Evolutionary conservation across 2,888 invertebrate species (phyloP).

Genomic region (Onthophagus sagittarius): DNA sequence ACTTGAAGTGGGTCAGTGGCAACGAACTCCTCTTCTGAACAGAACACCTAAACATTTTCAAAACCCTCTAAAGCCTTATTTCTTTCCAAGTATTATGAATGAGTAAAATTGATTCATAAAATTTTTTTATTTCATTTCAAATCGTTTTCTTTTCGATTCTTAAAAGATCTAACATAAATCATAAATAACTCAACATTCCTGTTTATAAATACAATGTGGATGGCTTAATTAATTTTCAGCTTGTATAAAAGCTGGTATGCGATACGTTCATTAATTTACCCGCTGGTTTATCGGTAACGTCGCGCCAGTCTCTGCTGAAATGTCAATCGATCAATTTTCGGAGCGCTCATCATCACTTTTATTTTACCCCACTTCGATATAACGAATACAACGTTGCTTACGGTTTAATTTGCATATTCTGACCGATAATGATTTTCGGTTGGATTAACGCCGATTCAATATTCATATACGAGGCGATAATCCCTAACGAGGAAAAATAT

Average conservation of each 20-base stretch:
- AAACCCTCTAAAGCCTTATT: no score
- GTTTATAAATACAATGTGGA: neutral
- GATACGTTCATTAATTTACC: neutral
- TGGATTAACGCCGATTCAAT: neutral
- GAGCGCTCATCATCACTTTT: neutral
- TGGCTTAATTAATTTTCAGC: neutral
- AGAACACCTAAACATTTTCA: no score
- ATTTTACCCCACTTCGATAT: neutral
- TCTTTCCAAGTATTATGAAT: no score
- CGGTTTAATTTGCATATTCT: neutral
- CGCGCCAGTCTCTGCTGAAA: neutral
- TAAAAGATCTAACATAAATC: no score
- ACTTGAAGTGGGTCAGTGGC: slow-evolving; percentile 45
- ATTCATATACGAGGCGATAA: neutral
- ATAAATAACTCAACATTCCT: neutral
- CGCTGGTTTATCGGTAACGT: neutral
- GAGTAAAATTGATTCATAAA: no score
- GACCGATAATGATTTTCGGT: neutral
- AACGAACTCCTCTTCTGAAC: slow-evolving; percentile 35
- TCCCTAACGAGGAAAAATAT: no score
- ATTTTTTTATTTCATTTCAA: no score
- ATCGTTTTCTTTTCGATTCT: no score
- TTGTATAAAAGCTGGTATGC: neutral
- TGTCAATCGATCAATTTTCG: neutral
- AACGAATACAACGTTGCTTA: neutral